Conservation (phyloP, 23 tunicate species). For the Halocynthia roretzi region DNA sequence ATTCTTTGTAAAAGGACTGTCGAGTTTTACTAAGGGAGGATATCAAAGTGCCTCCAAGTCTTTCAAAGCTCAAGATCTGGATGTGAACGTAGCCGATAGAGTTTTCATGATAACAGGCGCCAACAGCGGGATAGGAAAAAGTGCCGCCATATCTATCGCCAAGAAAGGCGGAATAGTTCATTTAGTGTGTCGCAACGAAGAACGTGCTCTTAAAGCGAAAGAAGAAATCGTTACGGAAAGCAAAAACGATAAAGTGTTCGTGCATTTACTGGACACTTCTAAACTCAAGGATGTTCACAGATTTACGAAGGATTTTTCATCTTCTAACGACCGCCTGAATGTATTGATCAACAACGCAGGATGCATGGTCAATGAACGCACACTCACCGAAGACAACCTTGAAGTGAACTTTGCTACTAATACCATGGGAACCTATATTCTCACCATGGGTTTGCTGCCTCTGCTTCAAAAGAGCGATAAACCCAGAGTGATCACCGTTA, state of each 20-base stretch:
- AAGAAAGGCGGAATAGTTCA: slow-evolving; percentile 76
- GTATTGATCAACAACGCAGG: slow-evolving; percentile 92
- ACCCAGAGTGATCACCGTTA: slow-evolving; percentile 85
- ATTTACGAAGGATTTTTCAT: slow-evolving; percentile 48
- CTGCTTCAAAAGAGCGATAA: slow-evolving; percentile 35
- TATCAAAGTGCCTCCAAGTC: slow-evolving; percentile 57
- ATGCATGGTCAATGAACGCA: slow-evolving; percentile 78
- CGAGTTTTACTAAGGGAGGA: slow-evolving; percentile 65
- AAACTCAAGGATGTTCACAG: slow-evolving; percentile 43
- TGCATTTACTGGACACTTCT: slow-evolving; percentile 81
- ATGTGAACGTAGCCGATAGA: slow-evolving; percentile 29
- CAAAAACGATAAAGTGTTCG: slow-evolving; percentile 62
- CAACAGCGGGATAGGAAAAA: slow-evolving; percentile 88
- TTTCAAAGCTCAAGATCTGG: slow-evolving; percentile 45
- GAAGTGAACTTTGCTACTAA: slow-evolving; percentile 96
- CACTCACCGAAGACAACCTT: slow-evolving; percentile 22
- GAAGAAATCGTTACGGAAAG: slow-evolving; percentile 67
- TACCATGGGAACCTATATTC: slow-evolving; percentile 82
- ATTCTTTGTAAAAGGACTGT: slow-evolving; percentile 46
- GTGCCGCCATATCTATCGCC: slow-evolving; percentile 64
- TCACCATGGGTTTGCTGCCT: slow-evolving; percentile 68
- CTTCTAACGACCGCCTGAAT: slow-evolving; percentile 35
- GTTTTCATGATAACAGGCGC: slow-evolving; percentile 80
- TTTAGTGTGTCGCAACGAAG: slow-evolving; percentile 74
- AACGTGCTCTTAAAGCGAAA: slow-evolving; percentile 66